Evolutionary conservation across 2,888 invertebrate genomes (phyloP).

Genomic region (Heteromyza rotundicornis): DNA sequence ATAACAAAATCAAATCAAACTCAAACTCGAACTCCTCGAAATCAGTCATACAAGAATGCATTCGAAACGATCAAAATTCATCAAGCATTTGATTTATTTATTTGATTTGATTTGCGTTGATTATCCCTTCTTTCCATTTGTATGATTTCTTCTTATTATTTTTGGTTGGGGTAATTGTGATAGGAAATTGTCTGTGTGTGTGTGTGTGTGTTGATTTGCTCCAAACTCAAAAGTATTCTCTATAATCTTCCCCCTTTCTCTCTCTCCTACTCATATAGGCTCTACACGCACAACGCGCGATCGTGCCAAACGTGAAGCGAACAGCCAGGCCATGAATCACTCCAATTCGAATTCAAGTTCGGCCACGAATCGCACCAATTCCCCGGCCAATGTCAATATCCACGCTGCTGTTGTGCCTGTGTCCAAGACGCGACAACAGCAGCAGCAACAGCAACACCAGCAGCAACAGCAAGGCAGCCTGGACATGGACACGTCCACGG

Average conservation of each 20-base stretch:
- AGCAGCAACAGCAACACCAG: conserved; percentile 22
- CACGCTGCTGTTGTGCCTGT: background rate
- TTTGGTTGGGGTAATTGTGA: background rate
- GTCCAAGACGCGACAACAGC: conserved; percentile 13
- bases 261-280: conserved; percentile 35
- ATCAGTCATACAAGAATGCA: background rate
- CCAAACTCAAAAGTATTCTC: too few relatives aligned
- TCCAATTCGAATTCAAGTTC: conserved; percentile 30
- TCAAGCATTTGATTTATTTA: background rate
- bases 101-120: background rate
- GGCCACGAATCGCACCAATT: conserved; percentile 16
- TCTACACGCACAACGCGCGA: conserved; percentile 61
- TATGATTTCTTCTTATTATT: background rate
- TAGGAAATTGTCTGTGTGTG: background rate
- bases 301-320: conserved; percentile 62
- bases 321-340: conserved; percentile 40
- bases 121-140: background rate
- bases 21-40: background rate
- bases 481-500: conserved; percentile 56
- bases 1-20: background rate
- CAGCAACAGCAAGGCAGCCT: conserved; percentile 36
- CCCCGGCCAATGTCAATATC: conserved; percentile 30
- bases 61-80: background rate
- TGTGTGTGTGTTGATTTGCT: background rate
- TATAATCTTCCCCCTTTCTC: too few relatives aligned